Conservation (phyloP, 2,113 vertebrate species). For the Seriola quinqueradiata region DNA sequence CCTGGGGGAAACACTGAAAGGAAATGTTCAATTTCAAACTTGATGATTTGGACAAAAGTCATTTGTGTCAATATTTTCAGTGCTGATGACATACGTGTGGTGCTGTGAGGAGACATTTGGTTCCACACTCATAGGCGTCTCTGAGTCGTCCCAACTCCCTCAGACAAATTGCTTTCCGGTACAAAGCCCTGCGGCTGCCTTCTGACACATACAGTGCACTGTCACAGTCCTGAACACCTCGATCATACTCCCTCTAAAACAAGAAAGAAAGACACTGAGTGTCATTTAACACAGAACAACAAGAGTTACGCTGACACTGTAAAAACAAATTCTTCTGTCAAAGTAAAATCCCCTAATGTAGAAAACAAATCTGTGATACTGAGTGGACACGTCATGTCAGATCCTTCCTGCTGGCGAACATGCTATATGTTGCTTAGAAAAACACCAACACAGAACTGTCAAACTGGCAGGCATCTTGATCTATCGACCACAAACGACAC, state of each 20-base stretch:
- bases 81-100: slow-evolving; percentile 88
- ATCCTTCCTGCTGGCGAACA: background rate
- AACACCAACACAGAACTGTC: background rate
- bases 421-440: background rate
- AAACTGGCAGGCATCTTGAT: background rate
- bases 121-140: slow-evolving; percentile 97
- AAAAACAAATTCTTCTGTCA: background rate
- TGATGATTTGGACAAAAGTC: background rate
- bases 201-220: slow-evolving; percentile 90
- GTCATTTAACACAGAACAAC: background rate
- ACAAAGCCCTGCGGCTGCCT: slow-evolving; percentile 93
- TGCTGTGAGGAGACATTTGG: slow-evolving; percentile 92
- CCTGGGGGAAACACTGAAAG: background rate
- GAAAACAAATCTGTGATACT: background rate
- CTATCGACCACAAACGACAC: too few relatives aligned
- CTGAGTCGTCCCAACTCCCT: slow-evolving; percentile 92
- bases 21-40: background rate
- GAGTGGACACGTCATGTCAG: background rate
- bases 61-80: background rate
- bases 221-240: slow-evolving; percentile 94
- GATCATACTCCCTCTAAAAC: slow-evolving; percentile 91
- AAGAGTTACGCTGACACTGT: background rate
- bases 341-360: background rate
- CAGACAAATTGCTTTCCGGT: slow-evolving; percentile 92
- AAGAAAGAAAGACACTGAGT: background rate